Percentiles rank a stretch among this genome's conserved stretches.
These are phyloP conservation scores for Hypercompe scribonia DNA, from an alignment of 2,888 invertebrate species.

Conservation along the genomic window DNA sequence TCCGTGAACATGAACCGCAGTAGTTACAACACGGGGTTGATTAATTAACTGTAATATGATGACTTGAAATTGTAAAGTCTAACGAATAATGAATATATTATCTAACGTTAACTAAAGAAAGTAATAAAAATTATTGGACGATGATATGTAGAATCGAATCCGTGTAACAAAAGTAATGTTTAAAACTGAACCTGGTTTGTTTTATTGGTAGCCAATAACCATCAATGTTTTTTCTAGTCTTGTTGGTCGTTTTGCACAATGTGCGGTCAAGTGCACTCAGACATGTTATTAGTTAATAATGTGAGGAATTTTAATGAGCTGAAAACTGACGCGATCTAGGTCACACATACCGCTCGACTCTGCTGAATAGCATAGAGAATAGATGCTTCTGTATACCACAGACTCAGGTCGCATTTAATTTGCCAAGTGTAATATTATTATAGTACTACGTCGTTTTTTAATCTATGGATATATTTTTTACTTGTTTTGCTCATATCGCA, in stretches of 20 bases:
- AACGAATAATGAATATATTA: conserved; percentile 6
- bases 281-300: conserved; percentile 40
- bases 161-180: conserved; percentile 3
- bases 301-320: conserved; percentile 55
- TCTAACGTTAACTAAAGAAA: conserved; percentile 39
- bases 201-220: conserved; percentile 1
- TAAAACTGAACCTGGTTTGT: conserved; percentile 1
- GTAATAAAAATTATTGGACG: conserved; percentile 20
- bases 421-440: not conserved
- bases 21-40: conserved; percentile 27
- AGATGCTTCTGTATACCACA: conserved; percentile 35
- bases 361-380: conserved; percentile 39
- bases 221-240: conserved; percentile 1
- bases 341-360: conserved; percentile 37
- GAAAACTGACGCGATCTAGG: conserved; percentile 51
- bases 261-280: conserved; percentile 55
- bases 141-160: conserved; percentile 26
- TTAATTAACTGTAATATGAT: conserved; percentile 32
- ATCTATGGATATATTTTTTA: not conserved
- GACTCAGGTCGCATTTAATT: conserved; percentile 17
- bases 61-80: conserved; percentile 28
- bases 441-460: not conserved
- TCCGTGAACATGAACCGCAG: conserved; percentile 38
- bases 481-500: not conserved
- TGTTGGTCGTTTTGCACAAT: conserved; percentile 22